Conservation (phyloP, 92 coral and sea anemone species). For the Parazoanthus swiftii region DNA sequence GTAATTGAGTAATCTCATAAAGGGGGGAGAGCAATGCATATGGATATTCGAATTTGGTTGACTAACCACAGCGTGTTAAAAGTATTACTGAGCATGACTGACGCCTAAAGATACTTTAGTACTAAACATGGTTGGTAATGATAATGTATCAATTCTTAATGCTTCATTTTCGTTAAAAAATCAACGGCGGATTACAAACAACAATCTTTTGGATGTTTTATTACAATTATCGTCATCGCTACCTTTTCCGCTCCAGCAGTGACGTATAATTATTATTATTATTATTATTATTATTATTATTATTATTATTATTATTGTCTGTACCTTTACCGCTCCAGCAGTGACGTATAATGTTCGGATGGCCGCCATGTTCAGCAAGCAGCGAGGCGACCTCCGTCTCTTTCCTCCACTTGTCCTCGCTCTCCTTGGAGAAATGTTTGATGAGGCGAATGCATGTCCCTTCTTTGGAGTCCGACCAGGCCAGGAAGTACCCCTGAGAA, state of each 20-base stretch:
- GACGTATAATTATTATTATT: not conserved
- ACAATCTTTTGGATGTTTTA: too few relatives aligned
- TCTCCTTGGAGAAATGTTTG: constrained; percentile 48
- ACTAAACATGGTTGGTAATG: too few relatives aligned
- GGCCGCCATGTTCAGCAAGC: constrained; percentile 39
- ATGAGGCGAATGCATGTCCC: constrained; percentile 43
- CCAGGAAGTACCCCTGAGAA: constrained; percentile 49
- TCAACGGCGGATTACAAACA: too few relatives aligned
- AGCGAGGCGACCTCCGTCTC: constrained; percentile 36
- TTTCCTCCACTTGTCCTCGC: constrained; percentile 48
- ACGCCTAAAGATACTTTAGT: too few relatives aligned
- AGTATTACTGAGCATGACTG: too few relatives aligned
- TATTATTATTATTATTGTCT: not conserved
- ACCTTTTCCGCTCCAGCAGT: constrained; percentile 55
- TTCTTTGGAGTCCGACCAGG: constrained; percentile 29
- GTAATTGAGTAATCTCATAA: too few relatives aligned
- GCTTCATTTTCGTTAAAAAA: too few relatives aligned
- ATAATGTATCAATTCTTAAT: too few relatives aligned
- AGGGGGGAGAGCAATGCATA: too few relatives aligned
- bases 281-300: not conserved
- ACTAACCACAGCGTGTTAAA: too few relatives aligned
- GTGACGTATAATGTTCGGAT: constrained; percentile 44
- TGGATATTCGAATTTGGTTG: too few relatives aligned
- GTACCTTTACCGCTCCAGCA: constrained; percentile 54
- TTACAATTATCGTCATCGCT: not conserved